Base-by-base conservation (phyloP, 35 echinoderm and acorn worm species). In the Lytechinus variegatus region DNA sequence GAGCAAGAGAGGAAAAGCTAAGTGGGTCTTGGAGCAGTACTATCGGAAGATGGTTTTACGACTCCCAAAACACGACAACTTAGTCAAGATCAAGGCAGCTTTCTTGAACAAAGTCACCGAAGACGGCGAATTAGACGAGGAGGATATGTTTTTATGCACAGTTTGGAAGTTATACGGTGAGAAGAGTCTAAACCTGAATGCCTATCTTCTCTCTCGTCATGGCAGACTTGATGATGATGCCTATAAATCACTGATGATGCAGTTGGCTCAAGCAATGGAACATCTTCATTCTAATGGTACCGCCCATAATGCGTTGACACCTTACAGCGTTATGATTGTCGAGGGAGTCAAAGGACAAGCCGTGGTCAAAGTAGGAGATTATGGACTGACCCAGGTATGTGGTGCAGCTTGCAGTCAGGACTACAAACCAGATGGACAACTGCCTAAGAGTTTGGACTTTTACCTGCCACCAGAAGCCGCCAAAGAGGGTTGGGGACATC, bases 101-200 rank as follows among this genome's bases (percentile, higher is more conserved):
- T 98, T 99, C 61, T 90, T 97, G 28, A 95, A 97, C 94, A 94
- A 93, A 89, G 28, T 52, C 13, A 11, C 88, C 33, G 89, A 95
- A 28, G 53, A 95, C n/a, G 93, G 54, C 54, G 89, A 54, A n/a
- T n/a, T n/a, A 10, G 66, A 95, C 0, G 79, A 72, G 0, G 28
- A 72, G 61, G 54, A 52, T 86, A 55, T 94, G 87, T 96, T 96
- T 89, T 87, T 97, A 61, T 98, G 97, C 87, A 95, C 97, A 51
- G 96, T 99, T 27, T 96, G 97, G 86, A 96, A 97, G 55, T 29
- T 96, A 51, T 95, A 86, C 27, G 94, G 96, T 10, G 56, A 94
- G 29, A 89, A 97, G 53, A 93, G 93, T 54, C 91, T 99, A 61
- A 99, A 99, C 72, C 91, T 99, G 91, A 99, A 99, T 86, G 97